A percentile compares a stretch with the other conserved stretches of the same genome.
Conservation (phyloP, 2,888 invertebrate genomes). For the Limnephilus auricula region DNA sequence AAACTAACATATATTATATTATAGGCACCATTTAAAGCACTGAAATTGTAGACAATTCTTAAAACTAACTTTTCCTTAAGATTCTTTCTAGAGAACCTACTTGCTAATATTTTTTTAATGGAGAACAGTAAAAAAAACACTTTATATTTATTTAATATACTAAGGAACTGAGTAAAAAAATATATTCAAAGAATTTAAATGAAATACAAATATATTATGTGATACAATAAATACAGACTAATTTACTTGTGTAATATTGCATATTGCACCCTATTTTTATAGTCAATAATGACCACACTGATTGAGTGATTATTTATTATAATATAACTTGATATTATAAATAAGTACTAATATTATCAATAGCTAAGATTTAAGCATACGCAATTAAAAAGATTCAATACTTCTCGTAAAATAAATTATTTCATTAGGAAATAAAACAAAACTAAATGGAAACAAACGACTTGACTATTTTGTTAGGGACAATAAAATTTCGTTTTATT, state of each 20-base stretch:
- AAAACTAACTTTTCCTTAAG: not conserved
- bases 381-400: not conserved
- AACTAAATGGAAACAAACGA: not conserved
- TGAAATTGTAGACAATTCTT: slow-evolving; percentile 2
- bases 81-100: not conserved
- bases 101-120: not conserved
- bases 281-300: not conserved
- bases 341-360: not conserved
- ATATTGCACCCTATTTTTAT: not conserved
- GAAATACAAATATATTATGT: not conserved
- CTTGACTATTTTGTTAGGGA: too few species aligned
- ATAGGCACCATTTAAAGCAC: slow-evolving; percentile 47
- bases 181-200: not conserved
- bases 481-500: too few species aligned
- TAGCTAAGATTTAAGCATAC: not conserved
- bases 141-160: not conserved
- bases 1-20: not conserved
- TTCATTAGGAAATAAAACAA: not conserved
- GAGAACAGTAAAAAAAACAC: not conserved
- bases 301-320: not conserved
- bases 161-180: not conserved
- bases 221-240: not conserved
- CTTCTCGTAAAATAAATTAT: not conserved
- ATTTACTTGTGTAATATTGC: not conserved
- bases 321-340: not conserved